Evolutionary conservation across 2,113 vertebrate species (phyloP).

Genomic region (Bufo gargarizans): DNA sequence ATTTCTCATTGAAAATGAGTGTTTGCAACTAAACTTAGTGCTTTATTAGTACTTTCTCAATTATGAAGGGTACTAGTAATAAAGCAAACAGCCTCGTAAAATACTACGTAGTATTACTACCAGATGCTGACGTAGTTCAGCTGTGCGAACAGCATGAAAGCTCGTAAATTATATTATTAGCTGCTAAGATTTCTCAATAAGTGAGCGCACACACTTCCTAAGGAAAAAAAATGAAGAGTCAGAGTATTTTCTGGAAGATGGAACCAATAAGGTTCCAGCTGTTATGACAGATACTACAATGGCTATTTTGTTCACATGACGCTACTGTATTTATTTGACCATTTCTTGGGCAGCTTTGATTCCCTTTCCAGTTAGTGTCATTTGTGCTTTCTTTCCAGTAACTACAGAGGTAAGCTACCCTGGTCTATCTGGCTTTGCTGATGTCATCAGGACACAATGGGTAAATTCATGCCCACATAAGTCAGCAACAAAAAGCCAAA

Average conservation of each 20-base stretch:
- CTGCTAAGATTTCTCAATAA: constrained; percentile 28
- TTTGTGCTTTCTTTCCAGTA: constrained; percentile 31
- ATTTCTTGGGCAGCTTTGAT: constrained; percentile 23
- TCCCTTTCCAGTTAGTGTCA: constrained; percentile 34
- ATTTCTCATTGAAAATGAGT: neutral
- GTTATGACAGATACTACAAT: neutral
- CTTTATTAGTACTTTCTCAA: neutral
- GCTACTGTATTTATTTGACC: neutral
- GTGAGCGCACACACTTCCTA: neutral
- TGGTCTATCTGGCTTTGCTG: constrained; percentile 18
- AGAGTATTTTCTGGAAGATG: neutral
- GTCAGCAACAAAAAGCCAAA: constrained; percentile 22
- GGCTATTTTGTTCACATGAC: neutral
- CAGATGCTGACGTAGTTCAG: constrained; percentile 10
- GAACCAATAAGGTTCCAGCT: neutral
- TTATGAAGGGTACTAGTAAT: neutral
- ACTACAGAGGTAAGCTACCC: constrained; percentile 21
- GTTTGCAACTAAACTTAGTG: neutral
- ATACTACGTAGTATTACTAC: neutral
- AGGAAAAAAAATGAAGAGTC: neutral
- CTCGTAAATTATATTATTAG: constrained; percentile 37
- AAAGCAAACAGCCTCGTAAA: constrained; percentile 25
- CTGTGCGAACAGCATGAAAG: constrained; percentile 38
- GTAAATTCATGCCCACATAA: constrained; percentile 20
- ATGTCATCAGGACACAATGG: constrained; percentile 38